Conservation (phyloP, 2,888 invertebrate genomes). For the Synergus umbraculus region DNA sequence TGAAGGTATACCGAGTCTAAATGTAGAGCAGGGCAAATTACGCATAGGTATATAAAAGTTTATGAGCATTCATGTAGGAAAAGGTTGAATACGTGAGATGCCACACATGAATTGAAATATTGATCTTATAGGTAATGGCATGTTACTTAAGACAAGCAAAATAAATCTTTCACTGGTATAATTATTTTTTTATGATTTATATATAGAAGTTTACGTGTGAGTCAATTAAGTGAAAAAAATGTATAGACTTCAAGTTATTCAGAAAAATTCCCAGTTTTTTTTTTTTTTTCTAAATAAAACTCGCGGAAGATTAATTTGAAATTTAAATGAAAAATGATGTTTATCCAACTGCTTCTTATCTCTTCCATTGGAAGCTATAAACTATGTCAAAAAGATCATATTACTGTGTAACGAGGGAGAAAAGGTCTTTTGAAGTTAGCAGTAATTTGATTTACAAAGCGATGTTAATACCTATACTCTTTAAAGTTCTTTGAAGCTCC, state of each 20-base stretch:
- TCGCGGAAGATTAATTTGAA: not conserved
- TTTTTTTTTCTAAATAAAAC: not conserved
- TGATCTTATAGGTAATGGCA: not conserved
- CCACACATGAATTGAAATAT: constrained; percentile 7
- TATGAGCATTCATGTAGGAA: constrained; percentile 9
- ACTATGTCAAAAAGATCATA: not conserved
- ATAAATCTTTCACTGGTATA: not conserved
- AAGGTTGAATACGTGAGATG: constrained; percentile 31
- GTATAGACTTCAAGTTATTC: not conserved
- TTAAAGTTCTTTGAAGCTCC: not conserved
- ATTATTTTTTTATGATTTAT: not conserved
- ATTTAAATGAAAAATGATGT: not conserved
- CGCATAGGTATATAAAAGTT: not conserved
- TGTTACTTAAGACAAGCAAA: not conserved
- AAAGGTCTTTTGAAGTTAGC: not conserved
- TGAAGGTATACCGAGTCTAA: constrained; percentile 6
- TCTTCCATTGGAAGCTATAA: not conserved
- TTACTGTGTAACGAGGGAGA: not conserved
- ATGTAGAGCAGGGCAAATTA: constrained; percentile 17
- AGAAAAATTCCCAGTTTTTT: not conserved
- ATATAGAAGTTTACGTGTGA: too few species aligned
- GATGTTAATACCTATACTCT: not conserved
- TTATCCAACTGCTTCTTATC: too few species aligned
- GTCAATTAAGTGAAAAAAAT: too few species aligned
- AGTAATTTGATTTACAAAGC: constrained; percentile 13